Conservation (phyloP, 2,113 vertebrate genomes). For the Anhinga rufa region DNA sequence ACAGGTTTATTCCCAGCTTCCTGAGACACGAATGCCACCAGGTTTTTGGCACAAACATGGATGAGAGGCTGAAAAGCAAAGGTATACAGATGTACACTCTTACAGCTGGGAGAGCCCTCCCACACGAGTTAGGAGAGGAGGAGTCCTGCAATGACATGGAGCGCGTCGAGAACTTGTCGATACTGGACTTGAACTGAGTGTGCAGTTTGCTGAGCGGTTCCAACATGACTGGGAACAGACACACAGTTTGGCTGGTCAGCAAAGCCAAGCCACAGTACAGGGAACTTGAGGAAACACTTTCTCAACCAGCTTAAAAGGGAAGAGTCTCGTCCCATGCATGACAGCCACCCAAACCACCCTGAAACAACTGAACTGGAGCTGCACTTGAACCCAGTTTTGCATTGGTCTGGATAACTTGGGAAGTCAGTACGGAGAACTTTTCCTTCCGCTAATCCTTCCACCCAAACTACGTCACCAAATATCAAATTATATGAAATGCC, state of each 20-base stretch:
- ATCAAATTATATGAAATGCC: not conserved
- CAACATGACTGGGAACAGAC: not conserved
- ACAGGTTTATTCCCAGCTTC: slow-evolving; percentile 89
- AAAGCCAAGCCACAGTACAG: not conserved
- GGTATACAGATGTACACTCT: not conserved
- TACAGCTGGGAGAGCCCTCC: not conserved
- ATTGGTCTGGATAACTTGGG: not conserved
- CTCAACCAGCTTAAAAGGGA: not conserved
- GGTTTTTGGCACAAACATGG: slow-evolving; percentile 91
- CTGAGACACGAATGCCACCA: slow-evolving; percentile 85
- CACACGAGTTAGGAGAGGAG: not conserved
- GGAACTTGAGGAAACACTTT: not conserved
- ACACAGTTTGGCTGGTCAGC: not conserved
- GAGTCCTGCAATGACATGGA: not conserved
- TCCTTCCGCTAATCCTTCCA: not conserved
- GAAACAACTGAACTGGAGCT: not conserved
- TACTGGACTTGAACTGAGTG: not conserved
- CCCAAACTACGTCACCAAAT: not conserved
- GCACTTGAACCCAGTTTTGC: not conserved
- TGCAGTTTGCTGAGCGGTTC: not conserved
- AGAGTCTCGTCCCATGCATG: not conserved
- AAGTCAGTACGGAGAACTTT: not conserved
- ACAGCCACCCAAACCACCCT: not conserved
- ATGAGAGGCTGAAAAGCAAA: slow-evolving; percentile 82
- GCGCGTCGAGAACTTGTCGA: not conserved